Percentiles rank a stretch among this genome's conserved stretches.
These are phyloP conservation scores for human (Homo sapiens) DNA, from an alignment of 2,113 vertebrate species.

Conservation along the genomic window GRCh38 chr21:16848001-16848500, in stretches of 20 bases:
- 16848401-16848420: not conserved
- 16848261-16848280: not conserved
- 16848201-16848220: not conserved
- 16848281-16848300: slow-evolving; percentile 26
- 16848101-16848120: slow-evolving; percentile 1
- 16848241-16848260: not conserved
- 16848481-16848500: not conserved
- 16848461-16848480: slow-evolving; percentile 1
- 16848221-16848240: not conserved
- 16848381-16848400: slow-evolving; percentile 10
- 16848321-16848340: slow-evolving; percentile 36
- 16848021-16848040: not conserved
- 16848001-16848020: not conserved
- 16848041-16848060: not conserved
- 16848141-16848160: not conserved
- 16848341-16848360: not conserved
- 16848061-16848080: not conserved
- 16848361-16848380: not conserved
- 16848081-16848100: not conserved
- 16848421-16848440: not conserved
- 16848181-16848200: not conserved
- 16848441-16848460: not conserved
- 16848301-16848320: not conserved
- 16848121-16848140: not conserved
- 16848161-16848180: not conserved